Evolutionary conservation across 2,888 invertebrate species (phyloP).

Genomic region (Fragum sueziense): DNA sequence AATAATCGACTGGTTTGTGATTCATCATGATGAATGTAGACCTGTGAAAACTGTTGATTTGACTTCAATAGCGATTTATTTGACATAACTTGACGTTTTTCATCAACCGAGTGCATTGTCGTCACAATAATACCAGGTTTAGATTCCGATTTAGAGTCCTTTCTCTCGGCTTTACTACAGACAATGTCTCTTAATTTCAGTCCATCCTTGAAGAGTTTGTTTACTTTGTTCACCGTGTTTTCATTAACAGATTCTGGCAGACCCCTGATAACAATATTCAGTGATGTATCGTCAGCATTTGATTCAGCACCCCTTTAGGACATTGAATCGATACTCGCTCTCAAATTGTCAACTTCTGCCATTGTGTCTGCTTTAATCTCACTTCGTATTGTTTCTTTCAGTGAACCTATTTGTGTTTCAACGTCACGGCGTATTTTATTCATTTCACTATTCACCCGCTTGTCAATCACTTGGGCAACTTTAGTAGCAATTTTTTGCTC

Average conservation of each 20-base stretch:
- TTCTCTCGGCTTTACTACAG: not conserved
- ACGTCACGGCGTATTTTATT: not conserved
- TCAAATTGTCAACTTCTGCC: not conserved
- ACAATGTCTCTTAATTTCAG: not conserved
- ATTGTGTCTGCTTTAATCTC: conserved; percentile 5
- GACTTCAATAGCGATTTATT: not conserved
- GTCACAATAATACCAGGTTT: conserved; percentile 10
- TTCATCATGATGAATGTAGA: conserved; percentile 6
- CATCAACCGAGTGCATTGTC: not conserved
- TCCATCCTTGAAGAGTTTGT: conserved; percentile 8
- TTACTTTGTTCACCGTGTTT: not conserved
- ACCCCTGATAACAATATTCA: conserved; percentile 9
- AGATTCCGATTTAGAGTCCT: not conserved
- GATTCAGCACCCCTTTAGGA: not conserved
- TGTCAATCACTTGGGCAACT: conserved; percentile 2
- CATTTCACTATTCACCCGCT: conserved; percentile 18
- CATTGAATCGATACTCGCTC: not conserved
- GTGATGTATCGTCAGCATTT: not conserved
- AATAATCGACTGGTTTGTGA: not conserved
- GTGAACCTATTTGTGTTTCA: not conserved
- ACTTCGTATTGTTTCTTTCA: not conserved
- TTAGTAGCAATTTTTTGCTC: conserved; percentile 1
- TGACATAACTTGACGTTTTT: conserved; percentile 1
- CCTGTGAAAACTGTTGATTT: not conserved
- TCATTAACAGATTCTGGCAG: not conserved